These are phyloP conservation scores for Synergus itoensis DNA, from an alignment of 2,888 invertebrate genomes.

Conservation along the genomic window DNA sequence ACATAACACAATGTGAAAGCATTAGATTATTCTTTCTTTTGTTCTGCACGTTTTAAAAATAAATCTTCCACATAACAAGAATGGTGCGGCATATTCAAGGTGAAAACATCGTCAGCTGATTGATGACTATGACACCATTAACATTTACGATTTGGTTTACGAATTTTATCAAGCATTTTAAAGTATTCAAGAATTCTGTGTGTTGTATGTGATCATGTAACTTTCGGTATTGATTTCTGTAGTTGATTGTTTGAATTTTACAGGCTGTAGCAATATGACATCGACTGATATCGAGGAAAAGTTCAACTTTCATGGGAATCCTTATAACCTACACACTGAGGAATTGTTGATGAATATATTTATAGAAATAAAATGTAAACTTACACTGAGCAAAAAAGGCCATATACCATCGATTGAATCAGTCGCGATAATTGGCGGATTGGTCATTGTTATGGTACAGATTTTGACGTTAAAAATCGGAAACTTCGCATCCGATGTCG, in stretches of 20 bases:
- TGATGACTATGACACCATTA: not conserved
- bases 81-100: not conserved
- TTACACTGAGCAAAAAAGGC: constrained; percentile 89
- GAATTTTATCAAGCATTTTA: not conserved
- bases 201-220: not conserved
- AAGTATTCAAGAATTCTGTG: not conserved
- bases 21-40: not conserved
- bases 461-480: constrained; percentile 2
- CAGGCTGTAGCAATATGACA: not conserved
- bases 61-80: not conserved
- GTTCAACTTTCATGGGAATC: not conserved
- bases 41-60: not conserved
- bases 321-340: not conserved
- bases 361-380: constrained; percentile 71
- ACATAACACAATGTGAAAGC: not conserved
- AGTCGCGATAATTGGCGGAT: constrained; percentile 83
- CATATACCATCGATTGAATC: constrained; percentile 88
- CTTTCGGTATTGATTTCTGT: not conserved
- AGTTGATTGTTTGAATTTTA: not conserved
- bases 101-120: not conserved
- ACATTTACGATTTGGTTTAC: not conserved
- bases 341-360: not conserved
- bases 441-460: constrained; percentile 70
- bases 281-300: not conserved
- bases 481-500: constrained; percentile 11